Evolutionary conservation across 2,888 invertebrate genomes (phyloP), one percentile per base, ranked within the genome.

Genomic region (Epinotia brunnichana): DNA sequence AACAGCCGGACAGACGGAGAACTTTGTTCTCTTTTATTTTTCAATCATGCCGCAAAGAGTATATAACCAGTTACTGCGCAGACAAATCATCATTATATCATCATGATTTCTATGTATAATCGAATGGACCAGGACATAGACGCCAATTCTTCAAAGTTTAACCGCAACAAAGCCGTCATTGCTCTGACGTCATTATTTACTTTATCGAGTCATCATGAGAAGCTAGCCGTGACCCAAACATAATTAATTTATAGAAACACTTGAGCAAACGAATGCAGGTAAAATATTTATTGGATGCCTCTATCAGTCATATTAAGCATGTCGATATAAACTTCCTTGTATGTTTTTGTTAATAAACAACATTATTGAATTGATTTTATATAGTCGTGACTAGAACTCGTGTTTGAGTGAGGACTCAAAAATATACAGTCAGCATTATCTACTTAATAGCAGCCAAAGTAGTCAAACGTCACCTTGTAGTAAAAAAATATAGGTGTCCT

Each of bases 101-200:
- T 41, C 44, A 9, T 44, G 41, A 9, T 44, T 44, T 35, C 17
- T 64, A 19, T 10, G 39, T 17, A 24, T 54, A 53, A 53, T 39
- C 53, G 53, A 66, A 59, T 41, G 2, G 13, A 69, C 69, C 17
- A 74, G 69, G 74, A 74, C 72, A 54, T 61, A 53, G 15, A 67
- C 72, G 39, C 56, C 19, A 62, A 56, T 66, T 60, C 59, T 60
- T 72, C 57, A 53, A 44, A 62, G 56, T 44, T 11, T 48, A 74
- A 77, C 77, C 75, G 67, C 76, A 75, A 59, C 56, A 24, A 53
- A 51, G 63, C 44, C 66, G 69, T 69, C 63, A 70, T 72, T 35
- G 35, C 35, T 5, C 60, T 79, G 77, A 79, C 77, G 78, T 76
- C 76, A 80, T 74, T 17, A n/a, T n/a, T n/a, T n/a, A n/a, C n/a